A percentile compares a stretch with the other conserved stretches of the same genome.
phyloP scores from a whole-genome alignment of 2,113 vertebrate species.

The Vulpes lagopus region DNA sequence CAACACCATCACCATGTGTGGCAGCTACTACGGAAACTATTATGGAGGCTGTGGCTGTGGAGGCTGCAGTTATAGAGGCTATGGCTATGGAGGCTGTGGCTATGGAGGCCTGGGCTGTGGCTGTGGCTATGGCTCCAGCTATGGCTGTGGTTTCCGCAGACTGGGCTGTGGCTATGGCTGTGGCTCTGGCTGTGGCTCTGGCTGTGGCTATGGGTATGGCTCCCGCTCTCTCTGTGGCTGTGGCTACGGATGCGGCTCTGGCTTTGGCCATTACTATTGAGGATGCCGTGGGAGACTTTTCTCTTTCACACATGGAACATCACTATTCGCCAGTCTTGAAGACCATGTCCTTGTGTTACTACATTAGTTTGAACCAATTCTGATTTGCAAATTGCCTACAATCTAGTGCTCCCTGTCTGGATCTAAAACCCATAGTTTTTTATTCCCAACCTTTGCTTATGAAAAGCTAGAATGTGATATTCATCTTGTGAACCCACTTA shows the following conservation, averaged over 20 bases:
- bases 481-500: not conserved
- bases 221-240: not conserved
- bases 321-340: not conserved
- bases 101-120: not conserved
- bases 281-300: rapidly evolving
- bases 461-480: not conserved
- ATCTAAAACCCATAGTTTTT: not conserved
- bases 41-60: not conserved
- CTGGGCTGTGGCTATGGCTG: not conserved
- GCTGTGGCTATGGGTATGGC: not conserved
- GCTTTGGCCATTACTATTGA: not conserved
- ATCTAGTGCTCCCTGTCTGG: no score
- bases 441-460: not conserved
- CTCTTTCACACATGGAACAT: no score
- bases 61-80: not conserved
- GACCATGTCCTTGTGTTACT: not conserved
- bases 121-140: not conserved
- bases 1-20: conserved; percentile 45
- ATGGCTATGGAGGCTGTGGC: not conserved
- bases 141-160: not conserved
- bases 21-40: conserved; percentile 31
- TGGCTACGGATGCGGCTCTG: not conserved
- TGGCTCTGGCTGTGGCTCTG: not conserved
- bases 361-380: not conserved
- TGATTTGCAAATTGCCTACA: not conserved